phyloP scores from a whole-genome alignment of 2,797 vertebrate genomes.

The Chrosomus eos region DNA sequence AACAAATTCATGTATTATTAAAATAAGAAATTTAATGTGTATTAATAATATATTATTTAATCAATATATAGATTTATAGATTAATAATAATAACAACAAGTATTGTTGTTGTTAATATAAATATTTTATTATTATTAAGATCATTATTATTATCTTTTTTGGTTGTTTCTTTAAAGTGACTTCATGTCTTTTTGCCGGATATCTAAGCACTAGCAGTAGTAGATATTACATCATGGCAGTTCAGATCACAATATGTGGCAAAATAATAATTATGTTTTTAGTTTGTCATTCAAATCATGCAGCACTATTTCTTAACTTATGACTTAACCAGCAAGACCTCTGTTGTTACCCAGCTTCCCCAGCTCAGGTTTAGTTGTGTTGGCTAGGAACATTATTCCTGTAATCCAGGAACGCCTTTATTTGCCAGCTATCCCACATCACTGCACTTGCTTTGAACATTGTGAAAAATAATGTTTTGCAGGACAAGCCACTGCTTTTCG shows the following conservation, averaged over 20 bases:
- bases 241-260: neutral
- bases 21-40: too few species aligned
- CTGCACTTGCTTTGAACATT: conserved; percentile 51
- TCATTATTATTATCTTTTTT: too few species aligned
- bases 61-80: neutral
- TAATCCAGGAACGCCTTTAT: conserved; percentile 22
- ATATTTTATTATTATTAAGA: too few species aligned
- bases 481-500: conserved; percentile 62
- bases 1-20: too few species aligned
- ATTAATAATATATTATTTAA: neutral
- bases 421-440: conserved; percentile 28
- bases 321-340: neutral
- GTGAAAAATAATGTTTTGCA: conserved; percentile 61
- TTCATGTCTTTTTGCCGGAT: neutral
- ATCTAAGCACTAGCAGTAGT: neutral
- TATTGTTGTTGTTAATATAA: neutral
- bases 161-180: neutral
- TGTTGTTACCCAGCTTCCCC: conserved; percentile 1
- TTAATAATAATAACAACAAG: neutral
- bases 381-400: neutral
- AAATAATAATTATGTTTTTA: neutral
- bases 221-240: neutral
- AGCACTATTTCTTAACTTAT: neutral
- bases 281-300: neutral
- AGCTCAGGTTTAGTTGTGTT: neutral